These are phyloP conservation scores for Alaudala cheleensis DNA, from an alignment of 2,113 vertebrate genomes.

Conservation along the genomic window DNA sequence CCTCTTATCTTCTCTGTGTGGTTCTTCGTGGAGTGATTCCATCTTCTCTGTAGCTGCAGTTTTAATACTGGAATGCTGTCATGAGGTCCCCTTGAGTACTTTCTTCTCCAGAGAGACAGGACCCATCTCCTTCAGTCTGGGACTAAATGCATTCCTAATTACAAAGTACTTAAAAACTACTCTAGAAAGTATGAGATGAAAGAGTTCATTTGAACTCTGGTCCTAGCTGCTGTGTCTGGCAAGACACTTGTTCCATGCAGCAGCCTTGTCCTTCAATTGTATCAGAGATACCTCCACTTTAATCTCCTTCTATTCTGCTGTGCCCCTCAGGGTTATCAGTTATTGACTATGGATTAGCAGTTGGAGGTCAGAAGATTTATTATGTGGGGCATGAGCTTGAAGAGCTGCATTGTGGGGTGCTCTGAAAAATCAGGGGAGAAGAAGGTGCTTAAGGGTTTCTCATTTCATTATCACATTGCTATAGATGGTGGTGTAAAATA, in stretches of 20 bases:
- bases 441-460: not conserved
- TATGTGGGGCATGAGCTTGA: not conserved
- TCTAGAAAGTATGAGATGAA: not conserved
- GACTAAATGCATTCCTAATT: not conserved
- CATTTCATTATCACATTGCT: not conserved
- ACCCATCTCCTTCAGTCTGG: not conserved
- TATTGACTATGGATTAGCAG: not conserved
- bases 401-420: not conserved
- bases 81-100: not conserved
- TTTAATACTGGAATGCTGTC: not conserved
- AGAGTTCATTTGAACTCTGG: not conserved
- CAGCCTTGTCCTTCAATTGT: not conserved
- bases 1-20: not conserved
- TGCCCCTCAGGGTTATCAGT: not conserved
- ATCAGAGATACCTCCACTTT: not conserved
- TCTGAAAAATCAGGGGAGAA: not conserved
- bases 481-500: not conserved
- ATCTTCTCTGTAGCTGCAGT: not conserved
- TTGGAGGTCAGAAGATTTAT: not conserved
- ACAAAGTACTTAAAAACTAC: not conserved
- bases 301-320: not conserved
- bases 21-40: not conserved
- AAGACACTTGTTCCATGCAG: not conserved
- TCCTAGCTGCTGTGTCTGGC: not conserved
- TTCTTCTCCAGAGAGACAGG: not conserved